Evolutionary conservation across 2,888 invertebrate species (phyloP).

Genomic region (Pristionchus arcanus): DNA sequence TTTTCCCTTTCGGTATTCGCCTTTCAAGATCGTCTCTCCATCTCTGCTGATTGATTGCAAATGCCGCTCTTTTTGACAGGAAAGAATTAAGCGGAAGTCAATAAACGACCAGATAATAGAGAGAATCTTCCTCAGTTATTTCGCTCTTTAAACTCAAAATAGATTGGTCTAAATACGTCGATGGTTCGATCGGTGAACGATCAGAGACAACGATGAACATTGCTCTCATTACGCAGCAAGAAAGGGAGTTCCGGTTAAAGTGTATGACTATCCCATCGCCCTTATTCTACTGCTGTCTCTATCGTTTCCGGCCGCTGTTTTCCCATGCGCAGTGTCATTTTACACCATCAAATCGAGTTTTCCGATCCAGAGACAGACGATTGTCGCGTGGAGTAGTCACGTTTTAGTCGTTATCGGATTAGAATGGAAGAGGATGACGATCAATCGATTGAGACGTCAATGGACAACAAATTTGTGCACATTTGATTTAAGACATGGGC

Average conservation of each 20-base stretch:
- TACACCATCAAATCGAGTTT: conserved; percentile 15
- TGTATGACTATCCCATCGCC: neutral
- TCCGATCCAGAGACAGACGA: neutral
- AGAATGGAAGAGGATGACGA: conserved; percentile 7
- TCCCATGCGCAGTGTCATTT: neutral
- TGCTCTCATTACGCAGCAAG: conserved; percentile 23
- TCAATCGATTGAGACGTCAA: neutral
- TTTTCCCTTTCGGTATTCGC: neutral
- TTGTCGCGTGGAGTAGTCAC: neutral
- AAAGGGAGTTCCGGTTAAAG: conserved; percentile 29
- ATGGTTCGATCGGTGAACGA: neutral
- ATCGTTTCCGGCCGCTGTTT: conserved; percentile 26
- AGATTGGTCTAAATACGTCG: neutral
- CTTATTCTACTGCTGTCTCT: neutral
- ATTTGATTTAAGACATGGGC: neutral
- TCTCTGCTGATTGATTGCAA: conserved; percentile 41
- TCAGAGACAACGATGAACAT: neutral
- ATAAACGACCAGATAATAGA: neutral
- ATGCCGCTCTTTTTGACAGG: conserved; percentile 36
- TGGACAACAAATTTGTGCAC: neutral
- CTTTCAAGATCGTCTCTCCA: conserved; percentile 41
- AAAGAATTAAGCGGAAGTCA: neutral
- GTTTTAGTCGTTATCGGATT: conserved; percentile 32
- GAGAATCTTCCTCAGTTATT: neutral
- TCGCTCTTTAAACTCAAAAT: neutral